Evolutionary conservation across 1,140 invertebrate species (phyloP).

Genomic region (Pachyrhynchus sulphureomaculatus): DNA sequence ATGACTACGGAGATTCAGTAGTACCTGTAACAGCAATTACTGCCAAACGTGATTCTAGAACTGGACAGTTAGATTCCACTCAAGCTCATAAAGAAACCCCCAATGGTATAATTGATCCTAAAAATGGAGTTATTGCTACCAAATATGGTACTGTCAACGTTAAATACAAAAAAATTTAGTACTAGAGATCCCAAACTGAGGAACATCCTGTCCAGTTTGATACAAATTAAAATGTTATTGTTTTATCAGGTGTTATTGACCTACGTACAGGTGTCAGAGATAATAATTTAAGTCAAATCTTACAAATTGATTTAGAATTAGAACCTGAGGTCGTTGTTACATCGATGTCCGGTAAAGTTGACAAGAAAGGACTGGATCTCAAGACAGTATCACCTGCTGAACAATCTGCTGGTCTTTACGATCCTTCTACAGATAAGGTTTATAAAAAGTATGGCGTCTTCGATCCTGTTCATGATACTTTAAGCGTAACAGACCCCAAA

Average conservation of each 20-base stretch:
- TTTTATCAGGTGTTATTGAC: constrained; percentile 60
- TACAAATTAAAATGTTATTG: constrained; percentile 63
- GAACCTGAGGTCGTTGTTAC: constrained; percentile 66
- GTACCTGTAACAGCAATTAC: constrained; percentile 60
- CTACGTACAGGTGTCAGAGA: constrained; percentile 61
- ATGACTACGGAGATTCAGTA: constrained; percentile 54
- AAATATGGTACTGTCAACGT: constrained; percentile 56
- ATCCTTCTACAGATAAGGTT: constrained; percentile 65
- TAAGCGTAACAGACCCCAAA: constrained; percentile 66
- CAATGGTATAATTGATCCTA: constrained; percentile 63
- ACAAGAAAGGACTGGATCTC: constrained; percentile 64
- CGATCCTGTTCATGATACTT: constrained; percentile 64
- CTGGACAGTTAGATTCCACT: constrained; percentile 52
- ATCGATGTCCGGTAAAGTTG: constrained; percentile 64
- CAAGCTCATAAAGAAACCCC: constrained; percentile 54
- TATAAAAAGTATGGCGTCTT: constrained; percentile 70
- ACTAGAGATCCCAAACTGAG: constrained; percentile 55
- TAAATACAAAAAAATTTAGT: constrained; percentile 40
- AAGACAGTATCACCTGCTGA: constrained; percentile 63
- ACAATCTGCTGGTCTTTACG: constrained; percentile 62
- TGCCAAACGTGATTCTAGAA: constrained; percentile 57
- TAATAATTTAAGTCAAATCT: constrained; percentile 62
- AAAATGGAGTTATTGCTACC: constrained; percentile 64
- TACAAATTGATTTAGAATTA: constrained; percentile 65
- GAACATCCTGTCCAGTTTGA: constrained; percentile 54